These are phyloP conservation scores for Cheilosia impressa DNA, from an alignment of 2,888 invertebrate species.

Conservation along the genomic window DNA sequence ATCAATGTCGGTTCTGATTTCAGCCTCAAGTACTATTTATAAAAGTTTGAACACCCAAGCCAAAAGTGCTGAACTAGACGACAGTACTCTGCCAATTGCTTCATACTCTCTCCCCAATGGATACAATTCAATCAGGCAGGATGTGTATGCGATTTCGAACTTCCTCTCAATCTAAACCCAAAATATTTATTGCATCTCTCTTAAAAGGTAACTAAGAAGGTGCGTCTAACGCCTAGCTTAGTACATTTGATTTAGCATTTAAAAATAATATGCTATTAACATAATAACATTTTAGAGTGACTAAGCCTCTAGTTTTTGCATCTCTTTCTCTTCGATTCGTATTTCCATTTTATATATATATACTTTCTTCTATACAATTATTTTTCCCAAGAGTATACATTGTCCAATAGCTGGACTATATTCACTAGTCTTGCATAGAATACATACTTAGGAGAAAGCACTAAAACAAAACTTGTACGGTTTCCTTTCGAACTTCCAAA, in stretches of 20 bases:
- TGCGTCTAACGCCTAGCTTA: no score
- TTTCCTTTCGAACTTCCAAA: constrained; percentile 79
- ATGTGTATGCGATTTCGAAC: no score
- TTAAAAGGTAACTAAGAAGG: no score
- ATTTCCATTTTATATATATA: constrained; percentile 28
- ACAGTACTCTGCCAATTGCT: no score
- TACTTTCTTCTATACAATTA: not conserved
- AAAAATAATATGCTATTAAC: constrained; percentile 31
- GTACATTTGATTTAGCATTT: not conserved
- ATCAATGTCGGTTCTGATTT: no score
- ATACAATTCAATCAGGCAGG: no score
- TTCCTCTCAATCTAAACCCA: no score
- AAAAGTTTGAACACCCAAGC: no score
- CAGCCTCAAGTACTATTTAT: no score
- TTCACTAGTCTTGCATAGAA: constrained; percentile 66
- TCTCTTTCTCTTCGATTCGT: constrained; percentile 21
- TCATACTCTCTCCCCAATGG: no score
- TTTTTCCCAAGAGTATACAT: constrained; percentile 45
- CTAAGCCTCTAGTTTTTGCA: constrained; percentile 40
- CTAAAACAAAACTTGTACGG: constrained; percentile 78
- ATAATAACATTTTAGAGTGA: constrained; percentile 39
- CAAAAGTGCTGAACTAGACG: no score
- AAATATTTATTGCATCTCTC: not conserved
- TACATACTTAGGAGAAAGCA: constrained; percentile 65
- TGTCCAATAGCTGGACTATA: constrained; percentile 65